Percentiles rank a stretch among this genome's conserved stretches.
These are phyloP conservation scores for Acridotheres tristis DNA, from an alignment of 2,797 vertebrate genomes.

Conservation along the genomic window DNA sequence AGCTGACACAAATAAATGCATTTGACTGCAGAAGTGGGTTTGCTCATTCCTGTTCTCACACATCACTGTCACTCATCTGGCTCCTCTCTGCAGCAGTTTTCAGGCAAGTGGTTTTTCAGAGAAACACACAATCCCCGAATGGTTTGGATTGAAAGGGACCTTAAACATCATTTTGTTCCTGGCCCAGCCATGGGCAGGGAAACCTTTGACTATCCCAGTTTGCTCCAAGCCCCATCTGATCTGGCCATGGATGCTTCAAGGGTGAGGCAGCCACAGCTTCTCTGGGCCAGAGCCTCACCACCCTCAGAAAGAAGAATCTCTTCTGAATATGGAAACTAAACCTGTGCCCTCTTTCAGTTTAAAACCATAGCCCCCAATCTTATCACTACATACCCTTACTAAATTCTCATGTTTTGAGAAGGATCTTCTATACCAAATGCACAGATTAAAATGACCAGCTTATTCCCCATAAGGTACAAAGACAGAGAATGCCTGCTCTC, in stretches of 20 bases:
- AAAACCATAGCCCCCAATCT: neutral
- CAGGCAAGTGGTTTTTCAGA: neutral
- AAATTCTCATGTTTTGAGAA: neutral
- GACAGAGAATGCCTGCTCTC: neutral
- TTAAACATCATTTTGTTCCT: neutral
- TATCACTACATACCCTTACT: neutral
- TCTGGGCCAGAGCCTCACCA: neutral
- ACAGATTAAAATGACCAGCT: neutral
- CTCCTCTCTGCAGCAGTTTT: neutral
- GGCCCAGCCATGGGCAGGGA: neutral
- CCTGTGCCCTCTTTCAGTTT: neutral
- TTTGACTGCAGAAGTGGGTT: neutral
- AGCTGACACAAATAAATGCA: neutral
- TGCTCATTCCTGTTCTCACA: neutral
- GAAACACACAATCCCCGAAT: neutral
- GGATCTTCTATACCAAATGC: neutral
- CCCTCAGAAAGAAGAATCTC: neutral
- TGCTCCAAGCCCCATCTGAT: fast-evolving
- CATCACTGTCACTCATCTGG: neutral
- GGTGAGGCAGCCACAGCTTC: neutral
- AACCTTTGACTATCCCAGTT: neutral
- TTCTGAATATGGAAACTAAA: neutral
- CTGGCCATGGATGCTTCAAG: neutral
- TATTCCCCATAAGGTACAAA: neutral
- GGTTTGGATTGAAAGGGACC: neutral